phyloP scores from a whole-genome alignment of 2,888 invertebrate genomes.

The Lamellibrachia satsuma region DNA sequence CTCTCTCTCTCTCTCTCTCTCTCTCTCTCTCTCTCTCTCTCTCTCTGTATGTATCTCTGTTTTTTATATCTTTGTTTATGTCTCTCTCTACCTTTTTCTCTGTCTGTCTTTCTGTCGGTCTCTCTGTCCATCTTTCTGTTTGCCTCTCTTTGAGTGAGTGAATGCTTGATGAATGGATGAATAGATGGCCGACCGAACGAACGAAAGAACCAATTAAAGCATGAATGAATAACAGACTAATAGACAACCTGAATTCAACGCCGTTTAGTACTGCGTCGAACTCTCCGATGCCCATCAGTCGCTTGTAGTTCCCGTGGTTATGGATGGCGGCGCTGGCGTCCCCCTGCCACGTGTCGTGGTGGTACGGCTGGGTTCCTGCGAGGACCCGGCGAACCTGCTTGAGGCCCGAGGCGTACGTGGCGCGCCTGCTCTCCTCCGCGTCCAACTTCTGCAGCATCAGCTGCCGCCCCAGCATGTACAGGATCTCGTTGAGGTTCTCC shows the following conservation, averaged over 20 bases:
- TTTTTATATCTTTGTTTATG: too few species aligned
- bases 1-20: too few species aligned
- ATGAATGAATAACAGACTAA: conserved; percentile 37
- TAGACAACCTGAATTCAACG: conserved; percentile 48
- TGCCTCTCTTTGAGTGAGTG: too few species aligned
- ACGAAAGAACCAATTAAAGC: conserved; percentile 24
- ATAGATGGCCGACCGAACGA: neutral
- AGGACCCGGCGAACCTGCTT: conserved; percentile 31
- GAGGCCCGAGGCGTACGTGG: conserved; percentile 47
- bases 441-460: neutral
- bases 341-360: conserved; percentile 38
- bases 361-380: conserved; percentile 44
- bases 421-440: conserved; percentile 44
- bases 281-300: conserved; percentile 37
- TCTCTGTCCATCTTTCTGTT: too few species aligned
- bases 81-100: too few species aligned
- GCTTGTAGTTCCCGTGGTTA: conserved; percentile 51
- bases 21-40: too few species aligned
- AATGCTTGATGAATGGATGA: neutral
- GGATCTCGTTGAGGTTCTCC: neutral
- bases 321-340: conserved; percentile 45
- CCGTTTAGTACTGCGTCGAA: conserved; percentile 53
- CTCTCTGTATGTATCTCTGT: too few species aligned
- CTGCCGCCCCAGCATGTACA: neutral
- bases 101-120: too few species aligned